Base-by-base conservation (phyloP, 2,888 invertebrate species). In the Cryptocephalus primarius region DNA sequence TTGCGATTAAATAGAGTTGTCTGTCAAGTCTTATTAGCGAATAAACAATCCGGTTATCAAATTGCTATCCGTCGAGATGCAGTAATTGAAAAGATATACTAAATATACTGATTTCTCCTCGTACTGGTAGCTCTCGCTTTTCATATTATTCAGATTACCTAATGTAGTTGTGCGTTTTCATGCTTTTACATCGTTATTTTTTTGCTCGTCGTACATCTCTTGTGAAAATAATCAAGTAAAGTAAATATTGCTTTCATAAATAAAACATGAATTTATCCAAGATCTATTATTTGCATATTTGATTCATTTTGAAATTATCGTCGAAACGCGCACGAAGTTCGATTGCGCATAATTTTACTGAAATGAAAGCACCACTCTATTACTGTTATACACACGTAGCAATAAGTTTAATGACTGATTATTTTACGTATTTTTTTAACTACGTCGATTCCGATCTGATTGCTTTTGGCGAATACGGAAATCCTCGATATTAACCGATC, bases 221-320 rank as follows among this genome's bases (percentile, higher is more conserved):
- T 48, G 48, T 57, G 61, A 66, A 66, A 66, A 68, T 69, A 68
- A 68, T 69, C 68, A 68, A 65, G 62, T 61, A 65, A 67, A 67
- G 69, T 68, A 69, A 69, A 69, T 67, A 69, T 68, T 64, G 65
- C 63, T 63, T 64, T 66, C 66, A 67, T 68, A 67, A 68, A 68
- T 68, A 68, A 69, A 67, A 67, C 68, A 67, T 66, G 67, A 63
- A 63, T 64, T 62, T 63, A 62, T 60, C 61, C 62, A 63, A 65
- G 67, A 67, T 67, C 67, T 64, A 64, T 67, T 66, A 68, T 69
- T 69, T 69, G 66, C 69, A 68, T 69, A 67, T 68, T 68, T 65
- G 66, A 66, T 67, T 66, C 65, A 63, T 65, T 65, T 64, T 55
- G 53, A 61, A 61, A 61, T 60, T 56, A 56, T 58, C 54, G 57